Percentiles rank a stretch among this genome's conserved stretches.
Evolutionary conservation across 2,113 vertebrate genomes (phyloP).

Genomic region (Tylochromis polylepis): DNA sequence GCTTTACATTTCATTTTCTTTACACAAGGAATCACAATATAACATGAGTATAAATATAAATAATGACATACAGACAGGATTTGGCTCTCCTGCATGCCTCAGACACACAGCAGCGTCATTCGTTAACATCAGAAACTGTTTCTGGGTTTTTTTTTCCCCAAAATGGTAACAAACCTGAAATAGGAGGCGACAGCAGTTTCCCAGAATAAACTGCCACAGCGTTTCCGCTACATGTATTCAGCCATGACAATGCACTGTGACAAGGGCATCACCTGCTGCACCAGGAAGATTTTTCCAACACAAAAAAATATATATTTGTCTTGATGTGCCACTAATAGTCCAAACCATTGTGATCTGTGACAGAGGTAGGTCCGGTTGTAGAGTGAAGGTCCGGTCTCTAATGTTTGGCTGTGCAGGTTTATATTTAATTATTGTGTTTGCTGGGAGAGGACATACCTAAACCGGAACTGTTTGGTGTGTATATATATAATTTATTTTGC

Average conservation of each 20-base stretch:
- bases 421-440: conserved; percentile 7
- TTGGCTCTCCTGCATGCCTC: background rate
- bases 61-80: background rate
- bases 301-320: conserved; percentile 10
- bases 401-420: conserved; percentile 2
- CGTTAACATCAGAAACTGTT: background rate
- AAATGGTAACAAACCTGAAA: conserved; percentile 35
- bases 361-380: background rate
- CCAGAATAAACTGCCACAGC: conserved; percentile 38
- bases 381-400: background rate
- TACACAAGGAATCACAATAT: background rate
- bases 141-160: accelerated
- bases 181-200: conserved; percentile 44
- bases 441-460: background rate
- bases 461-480: background rate
- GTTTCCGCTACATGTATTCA: conserved; percentile 38
- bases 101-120: background rate
- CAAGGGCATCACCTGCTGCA: conserved; percentile 59
- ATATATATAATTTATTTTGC: background rate
- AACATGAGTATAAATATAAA: background rate
- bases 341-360: background rate
- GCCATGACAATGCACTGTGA: conserved; percentile 40
- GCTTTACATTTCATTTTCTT: background rate
- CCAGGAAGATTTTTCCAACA: conserved; percentile 8
- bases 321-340: background rate